A percentile compares a stretch with the other conserved stretches of the same genome.
These are phyloP conservation scores for Aselliscus stoliczkanus DNA, from an alignment of 2,797 vertebrate genomes.

Conservation along the genomic window DNA sequence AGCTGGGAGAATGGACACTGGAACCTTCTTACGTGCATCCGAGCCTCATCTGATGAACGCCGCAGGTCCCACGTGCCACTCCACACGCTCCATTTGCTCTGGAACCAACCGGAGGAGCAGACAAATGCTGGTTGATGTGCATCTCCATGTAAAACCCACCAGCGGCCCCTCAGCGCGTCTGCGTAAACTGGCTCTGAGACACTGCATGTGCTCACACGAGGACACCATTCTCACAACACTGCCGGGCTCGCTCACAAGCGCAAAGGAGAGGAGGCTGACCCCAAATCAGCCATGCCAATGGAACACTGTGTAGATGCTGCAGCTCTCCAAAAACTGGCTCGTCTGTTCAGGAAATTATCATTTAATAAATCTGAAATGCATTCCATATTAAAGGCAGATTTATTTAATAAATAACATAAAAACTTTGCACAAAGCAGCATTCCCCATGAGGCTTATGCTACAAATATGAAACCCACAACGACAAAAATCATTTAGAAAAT, in stretches of 20 bases:
- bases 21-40: background rate
- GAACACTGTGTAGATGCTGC: background rate
- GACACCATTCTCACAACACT: accelerated
- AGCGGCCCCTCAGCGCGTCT: accelerated
- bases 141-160: too few relatives aligned
- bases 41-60: accelerated
- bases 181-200: accelerated
- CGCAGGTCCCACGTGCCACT: accelerated
- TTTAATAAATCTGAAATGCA: background rate
- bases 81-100: accelerated
- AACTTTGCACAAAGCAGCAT: background rate
- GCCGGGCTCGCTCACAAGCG: too few relatives aligned
- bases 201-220: background rate
- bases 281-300: background rate
- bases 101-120: accelerated
- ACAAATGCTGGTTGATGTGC: accelerated
- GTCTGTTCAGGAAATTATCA: background rate
- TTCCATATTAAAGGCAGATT: background rate
- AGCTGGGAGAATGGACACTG: background rate
- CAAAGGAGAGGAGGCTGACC: too few relatives aligned
- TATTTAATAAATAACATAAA: background rate
- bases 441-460: background rate
- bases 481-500: constrained; percentile 22
- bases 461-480: background rate
- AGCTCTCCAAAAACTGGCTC: background rate